A percentile compares a stretch with the other conserved stretches of the same genome.
phyloP scores from a whole-genome alignment of 1,140 invertebrate genomes.

The Megalopta genalis region DNA sequence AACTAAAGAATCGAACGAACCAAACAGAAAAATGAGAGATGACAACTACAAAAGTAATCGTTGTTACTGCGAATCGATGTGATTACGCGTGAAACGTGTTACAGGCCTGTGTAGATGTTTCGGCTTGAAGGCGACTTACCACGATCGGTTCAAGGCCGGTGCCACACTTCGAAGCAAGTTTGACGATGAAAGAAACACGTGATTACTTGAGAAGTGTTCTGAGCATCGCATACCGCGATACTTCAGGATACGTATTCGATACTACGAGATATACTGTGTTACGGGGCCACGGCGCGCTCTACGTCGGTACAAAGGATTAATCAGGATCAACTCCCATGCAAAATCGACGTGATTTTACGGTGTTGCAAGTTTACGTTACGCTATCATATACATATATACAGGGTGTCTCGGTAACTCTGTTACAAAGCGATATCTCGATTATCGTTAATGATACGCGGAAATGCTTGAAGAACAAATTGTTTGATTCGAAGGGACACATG shows the following conservation, averaged over 20 bases:
- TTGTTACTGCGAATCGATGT: slow-evolving; percentile 7
- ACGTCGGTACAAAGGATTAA: slow-evolving; percentile 50
- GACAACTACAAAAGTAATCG: slow-evolving; percentile 3
- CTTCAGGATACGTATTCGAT: slow-evolving; percentile 26
- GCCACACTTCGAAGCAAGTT: slow-evolving; percentile 89
- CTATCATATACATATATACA: too few species aligned
- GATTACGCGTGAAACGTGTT: slow-evolving; percentile 18
- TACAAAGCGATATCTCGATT: too few species aligned
- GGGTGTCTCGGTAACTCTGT: too few species aligned
- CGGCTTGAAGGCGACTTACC: slow-evolving; percentile 86
- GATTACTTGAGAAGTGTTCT: slow-evolving; percentile 75
- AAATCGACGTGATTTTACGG: slow-evolving; percentile 37
- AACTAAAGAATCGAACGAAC: background rate
- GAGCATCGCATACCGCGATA: slow-evolving; percentile 24
- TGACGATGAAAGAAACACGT: slow-evolving; percentile 79
- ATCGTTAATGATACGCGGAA: too few species aligned
- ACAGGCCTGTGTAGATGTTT: slow-evolving; percentile 51
- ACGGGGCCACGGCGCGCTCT: slow-evolving; percentile 39
- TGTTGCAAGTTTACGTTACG: slow-evolving; percentile 20
- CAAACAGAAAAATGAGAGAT: background rate
- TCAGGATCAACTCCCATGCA: slow-evolving; percentile 56
- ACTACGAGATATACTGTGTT: slow-evolving; percentile 34
- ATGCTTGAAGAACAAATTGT: too few species aligned
- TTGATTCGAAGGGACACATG: too few species aligned
- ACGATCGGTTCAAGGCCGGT: slow-evolving; percentile 96